Conservation (phyloP, 2,113 vertebrate genomes). For the Heloderma charlesbogerti region DNA sequence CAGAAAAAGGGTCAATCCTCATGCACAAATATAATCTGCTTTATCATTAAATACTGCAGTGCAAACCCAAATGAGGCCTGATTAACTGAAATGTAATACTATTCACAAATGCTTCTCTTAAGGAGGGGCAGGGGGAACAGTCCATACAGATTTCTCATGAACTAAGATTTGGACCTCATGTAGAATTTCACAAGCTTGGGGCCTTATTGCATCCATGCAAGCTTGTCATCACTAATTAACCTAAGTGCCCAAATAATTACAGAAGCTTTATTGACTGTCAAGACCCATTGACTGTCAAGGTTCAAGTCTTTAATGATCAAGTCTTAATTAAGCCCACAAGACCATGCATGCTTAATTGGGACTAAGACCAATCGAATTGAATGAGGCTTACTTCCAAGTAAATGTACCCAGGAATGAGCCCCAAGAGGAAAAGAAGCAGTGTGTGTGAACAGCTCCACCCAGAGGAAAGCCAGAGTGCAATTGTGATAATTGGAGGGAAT, state of each 20-base stretch:
- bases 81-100: neutral
- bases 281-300: neutral
- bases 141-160: neutral
- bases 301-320: neutral
- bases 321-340: neutral
- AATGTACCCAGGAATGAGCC: neutral
- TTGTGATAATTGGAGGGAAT: constrained; percentile 25
- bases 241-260: neutral
- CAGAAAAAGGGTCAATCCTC: neutral
- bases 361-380: neutral
- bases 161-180: neutral
- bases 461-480: neutral
- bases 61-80: neutral
- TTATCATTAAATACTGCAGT: neutral
- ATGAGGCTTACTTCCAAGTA: neutral
- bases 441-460: neutral
- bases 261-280: neutral
- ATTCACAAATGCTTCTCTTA: neutral
- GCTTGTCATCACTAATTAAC: neutral
- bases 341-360: neutral
- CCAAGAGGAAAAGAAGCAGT: neutral
- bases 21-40: neutral
- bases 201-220: neutral
- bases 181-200: neutral
- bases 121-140: neutral